Base-by-base conservation (phyloP, 1,140 invertebrate genomes). In the Drosophila quadrilineata region DNA sequence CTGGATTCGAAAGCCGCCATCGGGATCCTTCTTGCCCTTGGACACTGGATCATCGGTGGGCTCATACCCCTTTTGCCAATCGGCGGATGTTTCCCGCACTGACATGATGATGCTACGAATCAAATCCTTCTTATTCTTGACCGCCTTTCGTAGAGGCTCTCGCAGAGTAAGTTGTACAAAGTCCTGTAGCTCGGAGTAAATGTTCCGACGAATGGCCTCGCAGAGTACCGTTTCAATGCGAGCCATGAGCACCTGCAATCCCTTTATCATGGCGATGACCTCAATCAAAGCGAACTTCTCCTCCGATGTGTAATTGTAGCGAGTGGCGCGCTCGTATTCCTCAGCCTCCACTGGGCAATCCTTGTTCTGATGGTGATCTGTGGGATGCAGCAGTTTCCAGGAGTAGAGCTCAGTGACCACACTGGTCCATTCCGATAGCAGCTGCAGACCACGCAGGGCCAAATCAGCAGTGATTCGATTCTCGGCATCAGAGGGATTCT, bases 201-300 rank as follows among this genome's bases (percentile, higher is more conserved):
- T 98, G 89, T 97, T 96, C 26, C 96, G 91, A 24, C 98, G 91
- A 33, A 99, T 99, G 0, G 98, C 97, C 90, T 99, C 98, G 24
- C 97, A 97, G 88, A 99, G 98, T 0, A 99, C 97, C 0, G 97
- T 97, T 91, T 99, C 98, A 94, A 99, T 99, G 40, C 98, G 92
- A 3, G 97, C 95, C 96, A 99, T 98, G 31, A 99, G 90, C 24
- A 98, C 96, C 91, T 99, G 98, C 5, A 99, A 92, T 1, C 98
- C 98, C 92, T 99, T 99, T 70, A 99, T 99, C 98, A 99, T 99
- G 0, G 98, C 97, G 73, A 99, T 99, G 10, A 99, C 96, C 92
- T 99, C 98, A 71, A 99, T 98, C 29, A 99, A 91, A 3, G 98
- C 98, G 91, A 98, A 98, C 90, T 99, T 99, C 91, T 99, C 99